A percentile compares a stretch with the other conserved stretches of the same genome.
phyloP scores from a whole-genome alignment of 2,797 vertebrate species.

The Spea hammondii region DNA sequence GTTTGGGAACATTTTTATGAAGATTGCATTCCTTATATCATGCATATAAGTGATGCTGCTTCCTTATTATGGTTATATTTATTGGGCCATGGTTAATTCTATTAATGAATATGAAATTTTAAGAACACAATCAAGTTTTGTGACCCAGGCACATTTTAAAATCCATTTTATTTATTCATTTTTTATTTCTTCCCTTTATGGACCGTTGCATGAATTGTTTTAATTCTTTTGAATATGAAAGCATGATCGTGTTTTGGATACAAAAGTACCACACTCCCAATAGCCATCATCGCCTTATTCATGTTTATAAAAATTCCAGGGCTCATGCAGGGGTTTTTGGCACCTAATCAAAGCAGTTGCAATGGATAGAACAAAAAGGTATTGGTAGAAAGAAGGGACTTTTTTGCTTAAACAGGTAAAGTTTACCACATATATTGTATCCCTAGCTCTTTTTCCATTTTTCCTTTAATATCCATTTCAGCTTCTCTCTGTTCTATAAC shows the following conservation, averaged over 20 bases:
- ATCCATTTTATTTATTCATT: slow-evolving; percentile 48
- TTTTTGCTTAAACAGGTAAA: too few relatives aligned
- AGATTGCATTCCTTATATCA: slow-evolving; percentile 52
- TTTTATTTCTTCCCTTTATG: slow-evolving; percentile 50
- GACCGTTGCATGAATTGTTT: slow-evolving; percentile 46
- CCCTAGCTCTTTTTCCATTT: too few relatives aligned
- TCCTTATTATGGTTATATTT: slow-evolving; percentile 45
- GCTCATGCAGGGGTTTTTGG: too few relatives aligned
- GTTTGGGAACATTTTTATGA: slow-evolving; percentile 53
- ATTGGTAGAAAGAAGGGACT: too few relatives aligned
- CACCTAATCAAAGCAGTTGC: too few relatives aligned
- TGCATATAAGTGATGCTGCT: slow-evolving; percentile 41
- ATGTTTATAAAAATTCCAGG: too few relatives aligned
- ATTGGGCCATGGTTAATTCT: slow-evolving; percentile 51
- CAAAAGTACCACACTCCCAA: slow-evolving; percentile 1
- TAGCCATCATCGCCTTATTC: too few relatives aligned
- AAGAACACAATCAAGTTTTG: slow-evolving; percentile 52
- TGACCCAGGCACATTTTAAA: slow-evolving; percentile 48
- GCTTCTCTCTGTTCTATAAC: too few relatives aligned
- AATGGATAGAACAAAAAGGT: too few relatives aligned
- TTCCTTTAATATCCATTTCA: too few relatives aligned
- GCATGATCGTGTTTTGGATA: slow-evolving; percentile 38
- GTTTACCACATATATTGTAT: too few relatives aligned
- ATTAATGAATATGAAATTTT: slow-evolving; percentile 53
- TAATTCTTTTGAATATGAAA: slow-evolving; percentile 33